Evolutionary conservation across 2,113 vertebrate species (phyloP).

Genomic region (Engystomops pustulosus): DNA sequence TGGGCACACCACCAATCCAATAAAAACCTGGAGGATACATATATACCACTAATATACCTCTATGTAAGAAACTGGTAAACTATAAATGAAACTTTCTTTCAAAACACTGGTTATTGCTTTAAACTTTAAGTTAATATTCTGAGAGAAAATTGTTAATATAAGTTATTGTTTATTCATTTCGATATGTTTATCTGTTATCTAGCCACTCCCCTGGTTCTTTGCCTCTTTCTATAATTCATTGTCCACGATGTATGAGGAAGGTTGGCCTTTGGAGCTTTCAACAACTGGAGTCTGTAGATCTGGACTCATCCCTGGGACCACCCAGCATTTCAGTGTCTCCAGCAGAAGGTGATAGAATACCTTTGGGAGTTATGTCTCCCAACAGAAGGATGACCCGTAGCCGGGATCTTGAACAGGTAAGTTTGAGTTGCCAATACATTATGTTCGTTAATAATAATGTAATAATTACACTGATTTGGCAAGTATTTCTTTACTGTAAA

Average conservation of each 20-base stretch:
- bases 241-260: slow-evolving; percentile 89
- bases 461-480: too few species aligned
- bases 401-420: slow-evolving; percentile 87
- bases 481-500: too few species aligned
- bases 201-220: slow-evolving; percentile 74
- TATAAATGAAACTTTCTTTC: too few species aligned
- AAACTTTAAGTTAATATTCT: too few species aligned
- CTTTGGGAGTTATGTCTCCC: slow-evolving; percentile 72
- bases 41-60: too few species aligned
- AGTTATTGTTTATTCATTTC: background rate
- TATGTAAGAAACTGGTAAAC: too few species aligned
- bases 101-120: too few species aligned
- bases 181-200: background rate
- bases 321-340: slow-evolving; percentile 37
- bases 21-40: too few species aligned
- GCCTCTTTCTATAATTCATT: slow-evolving; percentile 83
- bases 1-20: too few species aligned
- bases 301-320: slow-evolving; percentile 63
- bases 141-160: background rate
- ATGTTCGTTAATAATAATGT: too few species aligned
- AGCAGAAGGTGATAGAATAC: slow-evolving; percentile 70
- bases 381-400: slow-evolving; percentile 90
- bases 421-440: too few species aligned
- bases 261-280: slow-evolving; percentile 92
- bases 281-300: slow-evolving; percentile 85